Evolutionary conservation across 2,113 vertebrate genomes (phyloP).

Genomic region (Corythornis madagascariensis): DNA sequence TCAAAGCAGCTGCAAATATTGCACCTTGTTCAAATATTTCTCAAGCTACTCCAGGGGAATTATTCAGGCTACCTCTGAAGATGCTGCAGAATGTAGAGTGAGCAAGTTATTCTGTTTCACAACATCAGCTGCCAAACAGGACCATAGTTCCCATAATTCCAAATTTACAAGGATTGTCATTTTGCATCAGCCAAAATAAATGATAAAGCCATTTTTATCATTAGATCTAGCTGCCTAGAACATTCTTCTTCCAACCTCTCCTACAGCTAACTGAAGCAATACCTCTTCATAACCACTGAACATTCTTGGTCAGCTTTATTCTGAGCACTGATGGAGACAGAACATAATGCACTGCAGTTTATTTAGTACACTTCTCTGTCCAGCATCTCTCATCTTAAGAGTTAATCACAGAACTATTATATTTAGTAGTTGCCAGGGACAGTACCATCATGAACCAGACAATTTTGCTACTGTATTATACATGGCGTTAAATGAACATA

Average conservation of each 20-base stretch:
- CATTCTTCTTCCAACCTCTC: background rate
- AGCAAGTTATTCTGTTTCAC: background rate
- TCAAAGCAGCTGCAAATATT: background rate
- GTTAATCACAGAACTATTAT: background rate
- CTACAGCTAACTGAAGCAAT: background rate
- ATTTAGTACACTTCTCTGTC: background rate
- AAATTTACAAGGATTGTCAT: background rate
- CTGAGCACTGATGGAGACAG: background rate
- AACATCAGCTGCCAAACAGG: background rate
- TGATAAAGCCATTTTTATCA: background rate
- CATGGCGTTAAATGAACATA: background rate
- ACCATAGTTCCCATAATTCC: background rate
- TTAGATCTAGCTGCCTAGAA: background rate
- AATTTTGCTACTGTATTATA: background rate
- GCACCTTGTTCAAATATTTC: background rate
- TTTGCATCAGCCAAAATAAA: background rate
- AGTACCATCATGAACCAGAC: background rate
- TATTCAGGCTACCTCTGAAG: background rate
- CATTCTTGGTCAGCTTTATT: background rate
- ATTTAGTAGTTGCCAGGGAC: background rate
- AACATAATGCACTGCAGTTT: background rate
- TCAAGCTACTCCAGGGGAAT: background rate
- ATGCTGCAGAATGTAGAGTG: rapidly evolving
- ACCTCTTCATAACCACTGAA: background rate
- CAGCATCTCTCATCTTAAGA: background rate